Evolutionary conservation across 2,888 invertebrate species (phyloP), one percentile per base, ranked within the genome.

Genomic region (Callosobruchus maculatus): DNA sequence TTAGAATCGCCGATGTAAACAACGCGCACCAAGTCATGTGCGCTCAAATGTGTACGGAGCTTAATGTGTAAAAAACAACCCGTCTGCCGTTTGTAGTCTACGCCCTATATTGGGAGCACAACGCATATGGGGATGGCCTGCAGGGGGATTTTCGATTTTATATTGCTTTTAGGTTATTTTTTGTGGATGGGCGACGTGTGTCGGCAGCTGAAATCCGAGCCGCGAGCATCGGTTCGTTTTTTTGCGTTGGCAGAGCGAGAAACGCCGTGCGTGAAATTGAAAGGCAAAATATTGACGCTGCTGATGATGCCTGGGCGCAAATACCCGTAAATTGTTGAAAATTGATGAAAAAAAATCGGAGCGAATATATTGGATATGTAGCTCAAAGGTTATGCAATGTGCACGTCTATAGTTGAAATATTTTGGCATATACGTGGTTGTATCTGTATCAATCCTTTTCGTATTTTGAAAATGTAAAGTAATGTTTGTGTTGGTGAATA

Each of bases 131-230:
- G 68, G 68, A 68, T 22, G 21, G 22, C 18, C 68, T 21, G 68
- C 68, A n/a, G 68, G 21, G 20, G 68, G 68, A 68, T 68, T 68
- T 68, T 21, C 21, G 22, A 68, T 68, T 68, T 68, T 68, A 68
- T 68, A 68, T 68, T 68, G 21, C 68, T 21, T 68, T 68, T 68
- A 20, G 21, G 68, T 68, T 68, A 21, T 68, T 68, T 68, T 68
- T 68, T 68, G 21, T 68, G 68, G 68, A 68, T 9, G 68, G 21
- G 49, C 49, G 49, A 49, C 49, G 49, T 49, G 49, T 49, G 49
- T 49, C 49, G 49, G 49, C 49, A 49, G 49, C 49, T 49, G 49
- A 49, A 49, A 49, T 49, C 49, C 49, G 49, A 49, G 49, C 49
- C 49, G 49, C 49, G 49, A 49, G 49, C 49, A 49, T 49, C 13